phyloP scores from a whole-genome alignment of 2,888 invertebrate genomes.

The Clusia tigrina region DNA sequence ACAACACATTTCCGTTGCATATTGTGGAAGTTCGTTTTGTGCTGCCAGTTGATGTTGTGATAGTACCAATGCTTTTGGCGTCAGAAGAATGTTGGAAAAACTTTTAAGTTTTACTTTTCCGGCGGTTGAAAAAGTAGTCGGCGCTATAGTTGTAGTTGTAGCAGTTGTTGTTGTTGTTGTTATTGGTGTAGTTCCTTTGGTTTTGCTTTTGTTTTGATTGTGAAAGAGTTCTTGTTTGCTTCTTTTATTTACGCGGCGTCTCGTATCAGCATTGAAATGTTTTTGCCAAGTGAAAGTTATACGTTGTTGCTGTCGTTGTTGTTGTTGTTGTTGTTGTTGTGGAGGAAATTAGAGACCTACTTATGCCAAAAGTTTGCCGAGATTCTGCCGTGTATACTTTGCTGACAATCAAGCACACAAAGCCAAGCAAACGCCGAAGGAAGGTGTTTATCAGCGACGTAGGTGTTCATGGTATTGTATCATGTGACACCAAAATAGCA shows the following conservation, averaged over 20 bases:
- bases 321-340: not conserved
- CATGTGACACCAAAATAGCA: not conserved
- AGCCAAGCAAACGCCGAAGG: not conserved
- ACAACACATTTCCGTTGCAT: not conserved
- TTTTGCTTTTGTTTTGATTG: conserved; percentile 16
- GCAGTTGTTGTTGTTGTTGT: not conserved
- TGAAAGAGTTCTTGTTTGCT: too few relatives aligned
- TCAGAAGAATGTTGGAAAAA: conserved; percentile 8
- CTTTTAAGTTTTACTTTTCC: conserved; percentile 15
- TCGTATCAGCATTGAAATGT: conserved; percentile 8
- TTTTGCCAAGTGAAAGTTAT: conserved; percentile 20
- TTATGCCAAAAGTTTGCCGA: conserved; percentile 17
- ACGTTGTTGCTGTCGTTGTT: not conserved
- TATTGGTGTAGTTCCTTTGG: conserved; percentile 15
- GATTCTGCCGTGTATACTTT: not conserved
- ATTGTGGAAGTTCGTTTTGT: not conserved
- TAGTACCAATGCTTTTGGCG: conserved; percentile 6
- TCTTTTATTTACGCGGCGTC: conserved; percentile 1
- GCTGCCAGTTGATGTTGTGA: not conserved
- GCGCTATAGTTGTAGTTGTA: not conserved
- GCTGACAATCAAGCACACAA: not conserved
- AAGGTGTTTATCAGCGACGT: conserved; percentile 3
- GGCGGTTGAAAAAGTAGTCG: conserved; percentile 13
- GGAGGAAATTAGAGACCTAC: conserved; percentile 19
- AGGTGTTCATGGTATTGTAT: not conserved